Evolutionary conservation across 2,797 vertebrate species (phyloP), one percentile per base, ranked within the genome.

Genomic region (Hoplostethus atlanticus): DNA sequence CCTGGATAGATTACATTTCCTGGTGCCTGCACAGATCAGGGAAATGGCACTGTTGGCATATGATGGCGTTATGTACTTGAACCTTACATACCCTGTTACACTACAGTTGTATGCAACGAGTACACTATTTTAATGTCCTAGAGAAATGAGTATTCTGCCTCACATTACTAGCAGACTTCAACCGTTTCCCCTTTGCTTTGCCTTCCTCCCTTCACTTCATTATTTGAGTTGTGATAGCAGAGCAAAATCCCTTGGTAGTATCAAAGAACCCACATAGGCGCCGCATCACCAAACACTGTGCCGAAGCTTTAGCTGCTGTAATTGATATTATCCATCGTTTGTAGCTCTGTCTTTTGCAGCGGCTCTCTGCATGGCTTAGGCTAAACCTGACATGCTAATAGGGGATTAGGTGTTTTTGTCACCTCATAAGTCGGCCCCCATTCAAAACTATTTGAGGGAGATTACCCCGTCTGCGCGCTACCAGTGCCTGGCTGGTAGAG

Each of bases 331-430:
- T 77, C 67, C 71, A 50, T 63, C 30, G 50, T 80, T 67, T 71
- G 10, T n/a, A 3, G 47, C 51, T 75, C 56, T 11, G 56, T 52
- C 17, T 79, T 66, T 21, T 11, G 21, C 56, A 50, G 64, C 70
- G 44, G 71, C 70, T 57, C 52, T 31, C 50, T 25, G 52, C 17
- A 13, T 47, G 66, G 79, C n/a, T 92, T 79, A 79, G 62, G 47
- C 52, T 89, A 63, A 78, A 88, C 73, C 80, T 77, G 69, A 73
- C 51, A 9, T 6, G 28, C 70, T 88, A 84, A 89, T 60, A 70
- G 42, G 47, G 83, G 87, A 89, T 91, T 87, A 83, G 46, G n/a
- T 77, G 60, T 83, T 88, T 84, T 81, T 86, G 68, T 89, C 76
- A 75, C 80, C 69, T 75, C 25, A 1, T 84, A 83, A 83, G 9